Evolutionary conservation across 2,113 vertebrate species (phyloP), one percentile per base, ranked within the genome.

Genomic region (Salvelinus namaycush): DNA sequence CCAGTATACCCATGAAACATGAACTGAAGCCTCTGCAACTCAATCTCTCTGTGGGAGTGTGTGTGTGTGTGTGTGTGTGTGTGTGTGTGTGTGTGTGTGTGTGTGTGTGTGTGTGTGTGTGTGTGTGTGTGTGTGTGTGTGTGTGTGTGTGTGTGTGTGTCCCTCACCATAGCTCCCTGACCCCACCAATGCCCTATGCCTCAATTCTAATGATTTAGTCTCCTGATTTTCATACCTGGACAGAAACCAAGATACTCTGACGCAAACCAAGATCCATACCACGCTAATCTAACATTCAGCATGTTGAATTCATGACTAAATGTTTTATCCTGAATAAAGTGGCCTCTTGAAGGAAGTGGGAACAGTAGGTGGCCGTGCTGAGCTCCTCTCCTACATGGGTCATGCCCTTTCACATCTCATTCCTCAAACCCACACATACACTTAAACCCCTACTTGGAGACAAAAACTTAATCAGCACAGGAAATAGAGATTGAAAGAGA

Each of bases 361-460:
- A 51, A 51, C 49, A 51, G 13, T 51, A 51, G 49, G 49, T 51
- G 49, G 9, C 14, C 13, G 14, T 13, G 49, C 49, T 51, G 14
- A 51, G 14, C 13, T 51, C 49, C 57, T n/a, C 57, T 14, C 57
- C 57, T 60, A 60, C 20, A 51, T 51, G 70, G 76, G 72, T 34
- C 20, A 0, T 83, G 82, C 82, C 87, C 78, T 89, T 88, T 82
- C 22, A 48, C 60, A 72, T n/a, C 54, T 1, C 79, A 69, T 78
- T 13, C 26, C 49, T 14, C 72, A 49, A 75, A 26, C 62, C 54
- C 65, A 20, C 76, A 78, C 74, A 75, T 71, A 59, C 81, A 79
- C 84, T 84, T 79, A 83, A 75, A 82, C 71, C 73, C 73, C 60
- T 71, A 72, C 79, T 82, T 77, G 44, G 64, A 31, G 9, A 82